Evolutionary conservation across 1,140 invertebrate genomes (phyloP).

Genomic region (Brachionus manjavacas): DNA sequence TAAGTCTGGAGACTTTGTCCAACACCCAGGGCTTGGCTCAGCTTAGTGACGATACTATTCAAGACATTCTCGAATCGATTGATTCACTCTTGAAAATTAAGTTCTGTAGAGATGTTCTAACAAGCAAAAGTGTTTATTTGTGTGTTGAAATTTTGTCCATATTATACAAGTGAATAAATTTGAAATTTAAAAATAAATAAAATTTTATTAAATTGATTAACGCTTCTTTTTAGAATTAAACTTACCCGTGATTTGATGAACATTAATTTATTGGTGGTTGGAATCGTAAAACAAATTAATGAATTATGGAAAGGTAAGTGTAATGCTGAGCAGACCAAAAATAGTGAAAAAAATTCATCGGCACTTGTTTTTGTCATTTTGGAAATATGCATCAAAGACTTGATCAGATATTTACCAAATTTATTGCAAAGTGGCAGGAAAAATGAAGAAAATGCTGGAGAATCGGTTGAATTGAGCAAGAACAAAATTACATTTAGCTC

Average conservation of each 20-base stretch:
- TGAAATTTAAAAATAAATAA: not conserved
- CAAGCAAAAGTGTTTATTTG: not conserved
- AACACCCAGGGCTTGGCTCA: conserved; percentile 22
- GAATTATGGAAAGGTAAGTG: not conserved
- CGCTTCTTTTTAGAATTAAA: not conserved
- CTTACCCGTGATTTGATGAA: conserved; percentile 24
- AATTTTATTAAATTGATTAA: not conserved
- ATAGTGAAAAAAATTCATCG: not conserved
- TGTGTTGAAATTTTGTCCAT: conserved; percentile 37
- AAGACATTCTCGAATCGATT: conserved; percentile 31
- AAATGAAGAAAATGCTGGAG: not conserved
- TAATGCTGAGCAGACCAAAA: not conserved
- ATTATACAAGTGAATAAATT: not conserved
- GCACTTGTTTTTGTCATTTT: conserved; percentile 36
- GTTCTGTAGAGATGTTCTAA: not conserved
- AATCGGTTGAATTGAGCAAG: not conserved
- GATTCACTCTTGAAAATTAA: conserved; percentile 15
- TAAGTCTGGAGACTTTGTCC: conserved; percentile 19
- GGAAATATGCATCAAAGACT: conserved; percentile 30
- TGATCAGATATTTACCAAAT: conserved; percentile 34
- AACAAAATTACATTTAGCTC: not conserved
- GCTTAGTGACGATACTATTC: conserved; percentile 25
- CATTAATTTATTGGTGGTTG: not conserved
- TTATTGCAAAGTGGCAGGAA: not conserved
- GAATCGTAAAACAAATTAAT: conserved; percentile 27